phyloP scores from a whole-genome alignment of 2,888 invertebrate species.

The Pollenia griseotomentosa region DNA sequence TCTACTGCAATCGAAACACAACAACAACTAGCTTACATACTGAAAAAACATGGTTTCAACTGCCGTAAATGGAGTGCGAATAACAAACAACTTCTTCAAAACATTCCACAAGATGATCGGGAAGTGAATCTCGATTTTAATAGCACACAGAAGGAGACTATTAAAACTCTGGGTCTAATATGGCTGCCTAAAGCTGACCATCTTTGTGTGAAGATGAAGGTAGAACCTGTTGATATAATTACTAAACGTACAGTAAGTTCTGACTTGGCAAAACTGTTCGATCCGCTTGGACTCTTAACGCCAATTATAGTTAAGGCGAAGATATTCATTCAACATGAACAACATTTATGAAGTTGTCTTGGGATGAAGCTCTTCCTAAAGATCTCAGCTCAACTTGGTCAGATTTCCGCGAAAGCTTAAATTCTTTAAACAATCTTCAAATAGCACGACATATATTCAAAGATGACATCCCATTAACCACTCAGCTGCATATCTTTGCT shows the following conservation, averaged over 20 bases:
- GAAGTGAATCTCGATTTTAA: not conserved
- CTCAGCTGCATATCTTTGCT: not conserved
- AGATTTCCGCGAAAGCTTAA: not conserved
- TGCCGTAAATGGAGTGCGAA: no score
- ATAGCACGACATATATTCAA: not conserved
- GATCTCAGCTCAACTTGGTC: not conserved
- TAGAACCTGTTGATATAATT: not conserved
- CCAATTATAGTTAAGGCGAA: no score
- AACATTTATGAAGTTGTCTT: not conserved
- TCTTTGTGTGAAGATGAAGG: not conserved
- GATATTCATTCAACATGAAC: no score
- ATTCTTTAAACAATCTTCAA: not conserved
- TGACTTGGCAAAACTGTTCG: not conserved
- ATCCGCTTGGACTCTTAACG: not conserved
- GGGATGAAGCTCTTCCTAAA: not conserved
- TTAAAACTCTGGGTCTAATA: constrained; percentile 1
- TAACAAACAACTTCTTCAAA: no score
- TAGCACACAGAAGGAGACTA: not conserved
- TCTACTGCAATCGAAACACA: no score
- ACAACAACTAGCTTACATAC: no score
- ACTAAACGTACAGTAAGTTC: not conserved
- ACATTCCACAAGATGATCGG: not conserved
- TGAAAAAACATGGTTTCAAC: no score
- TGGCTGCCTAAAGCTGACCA: not conserved
- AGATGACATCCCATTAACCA: not conserved